Conservation (phyloP, 1,140 invertebrate species). For the Heliothis subflexa region DNA sequence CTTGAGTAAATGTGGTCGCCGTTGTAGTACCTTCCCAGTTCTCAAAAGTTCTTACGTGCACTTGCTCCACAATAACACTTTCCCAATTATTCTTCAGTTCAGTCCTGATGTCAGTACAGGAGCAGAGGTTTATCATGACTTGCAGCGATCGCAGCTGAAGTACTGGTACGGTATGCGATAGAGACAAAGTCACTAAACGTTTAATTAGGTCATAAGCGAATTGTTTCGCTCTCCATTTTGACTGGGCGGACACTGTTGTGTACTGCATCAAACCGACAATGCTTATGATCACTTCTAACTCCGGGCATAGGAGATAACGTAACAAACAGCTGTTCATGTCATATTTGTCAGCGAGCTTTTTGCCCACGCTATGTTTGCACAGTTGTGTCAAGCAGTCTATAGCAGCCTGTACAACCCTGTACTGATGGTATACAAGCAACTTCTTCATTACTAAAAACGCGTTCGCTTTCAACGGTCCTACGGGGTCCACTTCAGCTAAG, state of each 20-base stretch:
- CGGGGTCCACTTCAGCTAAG: slow-evolving; percentile 73
- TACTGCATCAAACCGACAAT: slow-evolving; percentile 68
- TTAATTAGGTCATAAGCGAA: slow-evolving; percentile 62
- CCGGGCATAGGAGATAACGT: slow-evolving; percentile 52
- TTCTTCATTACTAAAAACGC: slow-evolving; percentile 75
- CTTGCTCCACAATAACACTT: slow-evolving; percentile 27
- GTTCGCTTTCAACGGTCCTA: slow-evolving; percentile 66
- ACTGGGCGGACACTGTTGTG: slow-evolving; percentile 72
- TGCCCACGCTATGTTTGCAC: slow-evolving; percentile 74
- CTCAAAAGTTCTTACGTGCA: slow-evolving; percentile 72
- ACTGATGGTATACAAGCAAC: slow-evolving; percentile 63
- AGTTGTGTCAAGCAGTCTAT: slow-evolving; percentile 78
- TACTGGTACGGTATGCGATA: slow-evolving; percentile 60
- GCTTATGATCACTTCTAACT: slow-evolving; percentile 67
- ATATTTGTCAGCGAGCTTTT: slow-evolving; percentile 70
- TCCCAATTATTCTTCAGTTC: slow-evolving; percentile 70
- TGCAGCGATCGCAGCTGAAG: slow-evolving; percentile 73
- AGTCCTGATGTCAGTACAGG: slow-evolving; percentile 73
- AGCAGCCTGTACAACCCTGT: slow-evolving; percentile 62
- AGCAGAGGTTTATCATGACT: slow-evolving; percentile 76
- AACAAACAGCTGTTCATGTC: slow-evolving; percentile 66
- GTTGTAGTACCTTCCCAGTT: slow-evolving; percentile 76
- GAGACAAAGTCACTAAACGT: slow-evolving; percentile 60
- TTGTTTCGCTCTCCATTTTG: slow-evolving; percentile 79
- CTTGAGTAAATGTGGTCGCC: slow-evolving; percentile 63